Percentiles rank a stretch among this genome's conserved stretches.
phyloP scores from a whole-genome alignment of 2,113 vertebrate genomes.

The cat (Felis catus) region F.catus_Fca126_mat1.0 CM031415.1:88904001-88904500 shows the following conservation, averaged over 20 bases:
- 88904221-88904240: background rate
- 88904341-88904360: background rate
- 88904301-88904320: background rate
- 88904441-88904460: background rate
- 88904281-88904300: background rate
- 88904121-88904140: background rate
- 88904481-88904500: background rate
- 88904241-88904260: background rate
- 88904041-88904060: background rate
- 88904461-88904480: background rate
- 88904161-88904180: background rate
- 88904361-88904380: fast-evolving
- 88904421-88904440: too few species aligned
- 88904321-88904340: fast-evolving
- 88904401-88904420: background rate
- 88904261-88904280: background rate
- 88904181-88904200: background rate
- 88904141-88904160: background rate
- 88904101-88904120: background rate
- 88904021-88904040: background rate
- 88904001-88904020: background rate
- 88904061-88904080: background rate
- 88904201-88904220: background rate
- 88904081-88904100: background rate
- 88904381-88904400: background rate